These are phyloP conservation scores for Dromius quadrimaculatus DNA, from an alignment of 2,888 invertebrate species.

Conservation along the genomic window DNA sequence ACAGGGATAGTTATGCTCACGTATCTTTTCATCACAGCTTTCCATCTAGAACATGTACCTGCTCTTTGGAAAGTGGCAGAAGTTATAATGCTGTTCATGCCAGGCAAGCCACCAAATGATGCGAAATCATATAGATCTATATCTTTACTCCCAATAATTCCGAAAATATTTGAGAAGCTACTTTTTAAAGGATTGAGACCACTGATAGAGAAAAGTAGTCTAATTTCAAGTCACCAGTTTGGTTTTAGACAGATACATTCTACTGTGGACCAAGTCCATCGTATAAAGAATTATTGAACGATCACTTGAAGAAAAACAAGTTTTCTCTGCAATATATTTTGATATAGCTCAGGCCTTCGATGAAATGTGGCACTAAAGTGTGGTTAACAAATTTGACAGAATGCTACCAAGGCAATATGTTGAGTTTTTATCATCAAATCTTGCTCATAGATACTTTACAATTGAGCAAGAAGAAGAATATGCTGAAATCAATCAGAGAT, in stretches of 20 bases:
- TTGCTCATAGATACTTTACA: not conserved
- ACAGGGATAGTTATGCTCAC: constrained; percentile 55
- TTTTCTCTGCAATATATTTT: constrained; percentile 42
- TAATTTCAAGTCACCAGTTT: constrained; percentile 53
- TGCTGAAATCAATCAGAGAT: too few species aligned
- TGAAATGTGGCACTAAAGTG: not conserved
- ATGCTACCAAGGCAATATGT: constrained; percentile 7
- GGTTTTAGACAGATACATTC: constrained; percentile 49
- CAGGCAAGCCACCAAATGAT: constrained; percentile 42
- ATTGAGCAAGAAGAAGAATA: not conserved
- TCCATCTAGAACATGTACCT: constrained; percentile 56
- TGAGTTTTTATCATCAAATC: not conserved
- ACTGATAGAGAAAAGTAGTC: constrained; percentile 14
- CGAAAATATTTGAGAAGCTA: constrained; percentile 43
- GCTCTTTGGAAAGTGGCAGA: constrained; percentile 56
- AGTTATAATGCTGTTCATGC: constrained; percentile 53
- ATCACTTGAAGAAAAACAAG: constrained; percentile 34
- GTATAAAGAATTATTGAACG: constrained; percentile 43
- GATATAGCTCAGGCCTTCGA: constrained; percentile 40
- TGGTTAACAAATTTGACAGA: not conserved
- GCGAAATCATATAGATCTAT: constrained; percentile 56
- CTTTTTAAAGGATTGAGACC: constrained; percentile 45
- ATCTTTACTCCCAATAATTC: constrained; percentile 49
- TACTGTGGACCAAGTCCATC: constrained; percentile 54
- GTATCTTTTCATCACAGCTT: constrained; percentile 55